A percentile compares a stretch with the other conserved stretches of the same genome.
Evolutionary conservation across 2,797 vertebrate genomes (phyloP).

Genomic region (Benthosema pterotum): DNA sequence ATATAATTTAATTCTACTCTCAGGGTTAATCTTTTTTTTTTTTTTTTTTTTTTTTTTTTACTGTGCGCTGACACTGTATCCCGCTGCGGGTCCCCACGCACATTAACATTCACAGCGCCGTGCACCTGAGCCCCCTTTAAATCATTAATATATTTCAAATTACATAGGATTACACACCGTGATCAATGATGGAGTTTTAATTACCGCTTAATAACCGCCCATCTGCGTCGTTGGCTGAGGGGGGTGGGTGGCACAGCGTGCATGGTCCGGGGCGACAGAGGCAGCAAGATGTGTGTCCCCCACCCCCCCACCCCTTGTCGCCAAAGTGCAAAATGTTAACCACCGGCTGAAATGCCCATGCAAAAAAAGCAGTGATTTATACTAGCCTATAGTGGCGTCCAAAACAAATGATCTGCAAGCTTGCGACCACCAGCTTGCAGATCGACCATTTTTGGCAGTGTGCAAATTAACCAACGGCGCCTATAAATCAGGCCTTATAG

Average conservation of each 20-base stretch:
- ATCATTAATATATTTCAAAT: conserved; percentile 82
- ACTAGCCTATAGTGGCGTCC: too few relatives aligned
- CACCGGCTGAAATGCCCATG: conserved; percentile 42
- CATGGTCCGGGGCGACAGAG: not conserved
- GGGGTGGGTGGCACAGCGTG: conserved; percentile 32
- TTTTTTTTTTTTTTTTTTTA: too few relatives aligned
- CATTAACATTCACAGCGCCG: conserved; percentile 64
- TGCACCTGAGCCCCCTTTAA: conserved; percentile 71
- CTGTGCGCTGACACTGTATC: conserved; percentile 34
- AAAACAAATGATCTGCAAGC: too few relatives aligned
- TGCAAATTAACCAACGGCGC: too few relatives aligned
- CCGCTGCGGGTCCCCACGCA: conserved; percentile 49
- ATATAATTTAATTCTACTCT: too few relatives aligned
- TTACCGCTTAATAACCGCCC: conserved; percentile 86
- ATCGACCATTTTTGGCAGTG: too few relatives aligned
- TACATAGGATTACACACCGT: conserved; percentile 81
- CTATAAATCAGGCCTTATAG: too few relatives aligned
- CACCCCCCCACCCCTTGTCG: conserved; percentile 13
- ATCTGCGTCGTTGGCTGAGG: conserved; percentile 83
- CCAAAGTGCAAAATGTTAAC: conserved; percentile 58
- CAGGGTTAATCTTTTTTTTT: too few relatives aligned
- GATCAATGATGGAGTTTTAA: conserved; percentile 86
- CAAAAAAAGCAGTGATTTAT: conserved; percentile 42
- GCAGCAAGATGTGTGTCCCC: conserved; percentile 38
- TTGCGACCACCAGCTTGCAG: too few relatives aligned